A percentile compares a stretch with the other conserved stretches of the same genome.
Evolutionary conservation across 2,797 vertebrate genomes (phyloP).

Genomic region (Clamator glandarius): DNA sequence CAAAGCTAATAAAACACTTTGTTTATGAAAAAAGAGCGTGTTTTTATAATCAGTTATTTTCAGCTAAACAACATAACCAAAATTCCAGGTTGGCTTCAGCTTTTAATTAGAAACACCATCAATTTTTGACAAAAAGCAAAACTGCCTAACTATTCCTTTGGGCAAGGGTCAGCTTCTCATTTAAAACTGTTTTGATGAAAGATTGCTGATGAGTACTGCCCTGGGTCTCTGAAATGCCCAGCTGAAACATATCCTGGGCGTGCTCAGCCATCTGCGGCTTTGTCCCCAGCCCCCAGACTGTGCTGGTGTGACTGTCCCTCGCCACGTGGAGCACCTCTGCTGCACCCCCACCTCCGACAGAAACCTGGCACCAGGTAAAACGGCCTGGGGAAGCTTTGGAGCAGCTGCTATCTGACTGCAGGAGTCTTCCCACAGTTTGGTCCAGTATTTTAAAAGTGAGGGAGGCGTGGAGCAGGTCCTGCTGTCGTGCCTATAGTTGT

Average conservation of each 20-base stretch:
- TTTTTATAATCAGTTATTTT: background rate
- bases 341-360: background rate
- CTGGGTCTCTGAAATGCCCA: background rate
- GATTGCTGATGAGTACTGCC: background rate
- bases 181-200: background rate
- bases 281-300: background rate
- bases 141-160: background rate
- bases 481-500: background rate
- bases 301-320: rapidly evolving
- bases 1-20: background rate
- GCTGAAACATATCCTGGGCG: background rate
- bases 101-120: background rate
- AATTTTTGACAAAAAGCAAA: background rate
- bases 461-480: background rate
- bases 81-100: background rate
- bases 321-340: background rate
- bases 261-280: no score
- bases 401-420: background rate
- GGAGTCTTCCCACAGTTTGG: background rate
- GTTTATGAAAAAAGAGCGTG: background rate
- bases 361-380: background rate
- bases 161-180: background rate
- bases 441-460: background rate
- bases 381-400: background rate
- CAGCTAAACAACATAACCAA: background rate